These are phyloP conservation scores for Halcyon malimbica DNA, from an alignment of 2,113 vertebrate genomes.

Conservation along the genomic window DNA sequence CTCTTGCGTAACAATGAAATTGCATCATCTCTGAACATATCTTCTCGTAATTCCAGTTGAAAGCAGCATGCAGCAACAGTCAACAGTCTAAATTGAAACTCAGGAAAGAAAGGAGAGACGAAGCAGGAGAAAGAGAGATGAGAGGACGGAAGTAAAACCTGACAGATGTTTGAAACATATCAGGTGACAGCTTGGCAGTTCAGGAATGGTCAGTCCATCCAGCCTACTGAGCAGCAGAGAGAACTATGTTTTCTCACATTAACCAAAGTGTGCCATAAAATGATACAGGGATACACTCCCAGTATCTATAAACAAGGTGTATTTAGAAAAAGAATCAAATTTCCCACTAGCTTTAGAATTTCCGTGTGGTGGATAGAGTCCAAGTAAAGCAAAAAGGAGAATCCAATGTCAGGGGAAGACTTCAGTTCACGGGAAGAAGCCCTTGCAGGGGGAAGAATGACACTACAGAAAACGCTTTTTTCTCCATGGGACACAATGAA, in stretches of 20 bases:
- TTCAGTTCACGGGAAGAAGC: background rate
- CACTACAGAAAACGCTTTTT: background rate
- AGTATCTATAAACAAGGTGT: background rate
- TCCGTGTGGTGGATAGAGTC: background rate
- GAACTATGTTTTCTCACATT: background rate
- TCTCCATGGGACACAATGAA: background rate
- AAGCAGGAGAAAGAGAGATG: background rate
- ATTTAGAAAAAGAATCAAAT: background rate
- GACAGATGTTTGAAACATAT: background rate
- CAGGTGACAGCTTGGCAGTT: background rate
- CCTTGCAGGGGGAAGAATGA: background rate
- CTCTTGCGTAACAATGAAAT: background rate
- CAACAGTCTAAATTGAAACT: background rate
- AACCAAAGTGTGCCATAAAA: background rate
- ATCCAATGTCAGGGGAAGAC: background rate
- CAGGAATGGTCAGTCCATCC: background rate
- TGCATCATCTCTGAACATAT: background rate
- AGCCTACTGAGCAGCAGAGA: background rate
- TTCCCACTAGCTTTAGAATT: background rate
- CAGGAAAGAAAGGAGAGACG: background rate
- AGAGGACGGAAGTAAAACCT: background rate
- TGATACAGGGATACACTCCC: background rate
- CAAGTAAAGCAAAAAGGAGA: background rate
- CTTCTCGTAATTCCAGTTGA: background rate
- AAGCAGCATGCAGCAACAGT: background rate